Percentiles rank a stretch among this genome's conserved stretches.
Evolutionary conservation across 2,113 vertebrate species (phyloP).

Genomic region (Illadopsis cleaveri): DNA sequence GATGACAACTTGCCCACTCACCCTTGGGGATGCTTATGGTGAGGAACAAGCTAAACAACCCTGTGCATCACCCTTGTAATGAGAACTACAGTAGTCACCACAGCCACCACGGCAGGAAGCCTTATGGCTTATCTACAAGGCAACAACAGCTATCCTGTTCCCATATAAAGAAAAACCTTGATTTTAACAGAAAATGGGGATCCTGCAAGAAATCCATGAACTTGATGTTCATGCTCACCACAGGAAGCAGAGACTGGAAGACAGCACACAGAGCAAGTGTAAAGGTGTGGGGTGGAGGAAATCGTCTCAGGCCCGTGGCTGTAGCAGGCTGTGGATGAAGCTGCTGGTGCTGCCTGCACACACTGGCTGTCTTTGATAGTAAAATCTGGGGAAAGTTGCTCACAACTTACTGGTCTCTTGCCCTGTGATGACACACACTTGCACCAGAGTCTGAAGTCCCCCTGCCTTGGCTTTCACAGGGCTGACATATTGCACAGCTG

Average conservation of each 20-base stretch:
- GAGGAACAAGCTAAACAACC: not conserved
- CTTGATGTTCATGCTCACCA: not conserved
- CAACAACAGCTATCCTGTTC: not conserved
- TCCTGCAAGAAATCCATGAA: not conserved
- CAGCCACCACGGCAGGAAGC: not conserved
- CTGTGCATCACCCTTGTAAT: not conserved
- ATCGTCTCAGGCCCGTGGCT: accelerated
- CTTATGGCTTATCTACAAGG: not conserved
- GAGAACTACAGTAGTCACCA: not conserved
- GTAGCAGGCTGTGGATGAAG: not conserved
- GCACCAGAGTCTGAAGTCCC: not conserved
- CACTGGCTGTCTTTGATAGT: not conserved
- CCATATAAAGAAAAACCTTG: not conserved
- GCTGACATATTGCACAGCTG: not conserved
- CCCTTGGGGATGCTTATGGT: not conserved
- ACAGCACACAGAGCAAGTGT: not conserved
- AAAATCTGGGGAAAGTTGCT: not conserved
- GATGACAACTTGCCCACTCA: not conserved
- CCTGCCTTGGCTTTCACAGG: not conserved
- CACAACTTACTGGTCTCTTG: not conserved
- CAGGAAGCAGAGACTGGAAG: not conserved
- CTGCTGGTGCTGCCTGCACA: not conserved
- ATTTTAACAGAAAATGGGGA: not conserved
- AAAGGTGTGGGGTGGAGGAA: not conserved
- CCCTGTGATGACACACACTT: accelerated